Conservation (phyloP, 2,797 vertebrate species). For the Darevskia mixta region DNA sequence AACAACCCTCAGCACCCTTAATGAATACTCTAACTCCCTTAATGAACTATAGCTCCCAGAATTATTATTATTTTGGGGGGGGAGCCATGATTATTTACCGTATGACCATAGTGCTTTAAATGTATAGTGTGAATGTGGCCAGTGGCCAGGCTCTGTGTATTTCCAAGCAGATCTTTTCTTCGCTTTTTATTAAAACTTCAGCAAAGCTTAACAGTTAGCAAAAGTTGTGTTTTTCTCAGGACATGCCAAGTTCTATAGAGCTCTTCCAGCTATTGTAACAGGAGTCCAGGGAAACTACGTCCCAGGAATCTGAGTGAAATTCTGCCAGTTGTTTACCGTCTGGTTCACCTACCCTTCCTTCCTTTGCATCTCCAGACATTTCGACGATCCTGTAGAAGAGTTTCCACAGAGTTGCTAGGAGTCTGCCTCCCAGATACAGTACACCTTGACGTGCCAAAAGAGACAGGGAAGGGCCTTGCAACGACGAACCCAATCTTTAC, state of each 20-base stretch:
- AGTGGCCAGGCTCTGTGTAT: no score
- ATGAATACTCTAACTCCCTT: no score
- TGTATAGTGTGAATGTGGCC: no score
- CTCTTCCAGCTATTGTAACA: not conserved
- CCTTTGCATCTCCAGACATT: not conserved
- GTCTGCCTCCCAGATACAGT: slow-evolving; percentile 19
- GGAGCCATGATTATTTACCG: no score
- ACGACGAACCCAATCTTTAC: slow-evolving; percentile 45
- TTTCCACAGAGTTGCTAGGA: slow-evolving; percentile 18
- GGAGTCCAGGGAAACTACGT: no score
- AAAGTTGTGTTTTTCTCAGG: not conserved
- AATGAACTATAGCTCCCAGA: no score
- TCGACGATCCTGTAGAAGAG: slow-evolving; percentile 1
- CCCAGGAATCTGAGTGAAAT: no score
- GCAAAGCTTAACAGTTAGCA: not conserved
- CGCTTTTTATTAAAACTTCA: not conserved
- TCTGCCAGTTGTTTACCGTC: slow-evolving; percentile 12
- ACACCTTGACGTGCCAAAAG: slow-evolving; percentile 27
- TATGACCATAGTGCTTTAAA: no score
- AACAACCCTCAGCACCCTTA: no score
- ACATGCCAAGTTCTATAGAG: not conserved
- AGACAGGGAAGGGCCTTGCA: not conserved
- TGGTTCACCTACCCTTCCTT: not conserved
- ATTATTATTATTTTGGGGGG: no score
- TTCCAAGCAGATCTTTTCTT: not conserved